Conservation (phyloP, 1,140 invertebrate genomes). For the Drosophila ficusphila region DNA sequence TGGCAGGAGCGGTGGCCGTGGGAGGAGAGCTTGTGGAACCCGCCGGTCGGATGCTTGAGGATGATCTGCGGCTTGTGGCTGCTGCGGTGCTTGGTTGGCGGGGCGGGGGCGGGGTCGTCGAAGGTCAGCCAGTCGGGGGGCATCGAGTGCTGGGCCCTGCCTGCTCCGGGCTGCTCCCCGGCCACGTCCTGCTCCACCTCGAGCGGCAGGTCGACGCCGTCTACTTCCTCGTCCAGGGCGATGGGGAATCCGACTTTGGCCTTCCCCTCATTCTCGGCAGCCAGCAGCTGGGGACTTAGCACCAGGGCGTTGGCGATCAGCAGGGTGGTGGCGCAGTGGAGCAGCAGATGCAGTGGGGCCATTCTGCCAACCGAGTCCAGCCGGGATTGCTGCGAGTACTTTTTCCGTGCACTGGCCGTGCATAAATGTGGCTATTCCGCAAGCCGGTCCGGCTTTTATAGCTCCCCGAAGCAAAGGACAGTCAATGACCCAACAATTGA, state of each 20-base stretch:
- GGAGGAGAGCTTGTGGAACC: constrained; percentile 60
- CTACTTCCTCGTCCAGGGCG: constrained; percentile 60
- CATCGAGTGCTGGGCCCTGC: constrained; percentile 39
- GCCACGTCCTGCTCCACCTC: constrained; percentile 55
- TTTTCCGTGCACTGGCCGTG: constrained; percentile 11
- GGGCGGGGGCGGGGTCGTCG: constrained; percentile 40
- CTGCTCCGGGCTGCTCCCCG: constrained; percentile 1
- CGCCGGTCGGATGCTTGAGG: constrained; percentile 45
- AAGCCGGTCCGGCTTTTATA: constrained; percentile 56
- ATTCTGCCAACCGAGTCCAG: constrained; percentile 56
- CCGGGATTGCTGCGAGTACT: constrained; percentile 9
- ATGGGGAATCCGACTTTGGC: constrained; percentile 56
- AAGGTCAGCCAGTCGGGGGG: constrained; percentile 68
- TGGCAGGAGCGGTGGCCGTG: constrained; percentile 59
- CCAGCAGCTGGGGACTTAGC: constrained; percentile 43
- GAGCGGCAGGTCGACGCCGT: constrained; percentile 59
- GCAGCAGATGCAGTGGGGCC: constrained; percentile 67
- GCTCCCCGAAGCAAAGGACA: constrained; percentile 13
- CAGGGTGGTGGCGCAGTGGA: constrained; percentile 65
- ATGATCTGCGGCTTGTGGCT: constrained; percentile 44
- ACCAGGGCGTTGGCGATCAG: constrained; percentile 63
- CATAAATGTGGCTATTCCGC: constrained; percentile 50
- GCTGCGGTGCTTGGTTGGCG: constrained; percentile 28
- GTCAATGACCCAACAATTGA: constrained; percentile 65
- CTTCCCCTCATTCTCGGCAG: constrained; percentile 46